These are phyloP conservation scores for Euzophera pinguis DNA, from an alignment of 2,888 invertebrate species.

Conservation along the genomic window DNA sequence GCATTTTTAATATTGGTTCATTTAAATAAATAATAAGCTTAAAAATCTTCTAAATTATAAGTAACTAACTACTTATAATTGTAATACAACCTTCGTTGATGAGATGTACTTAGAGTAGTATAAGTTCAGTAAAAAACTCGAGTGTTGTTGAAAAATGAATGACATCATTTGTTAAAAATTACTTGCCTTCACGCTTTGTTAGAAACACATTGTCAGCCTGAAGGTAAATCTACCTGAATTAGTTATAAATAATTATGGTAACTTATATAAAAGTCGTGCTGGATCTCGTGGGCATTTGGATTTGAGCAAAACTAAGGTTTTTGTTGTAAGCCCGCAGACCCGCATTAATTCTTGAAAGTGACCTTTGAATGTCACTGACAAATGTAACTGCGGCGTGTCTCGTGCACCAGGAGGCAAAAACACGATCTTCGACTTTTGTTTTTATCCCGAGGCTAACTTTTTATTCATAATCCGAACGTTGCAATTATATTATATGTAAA, in stretches of 20 bases:
- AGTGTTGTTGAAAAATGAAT: constrained; percentile 8
- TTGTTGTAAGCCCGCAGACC: constrained; percentile 31
- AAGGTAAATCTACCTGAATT: constrained; percentile 17
- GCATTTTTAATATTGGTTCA: too few species aligned
- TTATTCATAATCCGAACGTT: constrained; percentile 12
- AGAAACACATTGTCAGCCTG: constrained; percentile 15
- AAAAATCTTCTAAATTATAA: too few species aligned
- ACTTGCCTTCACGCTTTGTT: constrained; percentile 23
- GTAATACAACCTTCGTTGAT: too few species aligned
- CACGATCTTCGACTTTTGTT: constrained; percentile 36
- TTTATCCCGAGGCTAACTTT: constrained; percentile 23
- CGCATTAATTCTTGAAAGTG: constrained; percentile 43
- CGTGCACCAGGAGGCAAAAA: constrained; percentile 30
- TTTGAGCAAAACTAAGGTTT: constrained; percentile 25
- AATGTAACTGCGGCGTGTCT: constrained; percentile 33
- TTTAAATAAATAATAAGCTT: too few species aligned
- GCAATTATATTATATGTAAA: constrained; percentile 4
- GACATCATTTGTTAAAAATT: constrained; percentile 12
- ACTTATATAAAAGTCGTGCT: constrained; percentile 18
- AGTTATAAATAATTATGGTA: constrained; percentile 14
- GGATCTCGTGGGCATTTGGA: constrained; percentile 20
- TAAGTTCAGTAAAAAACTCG: constrained; percentile 11
- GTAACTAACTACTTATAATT: too few species aligned
- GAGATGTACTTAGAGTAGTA: too few species aligned
- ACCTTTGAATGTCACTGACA: constrained; percentile 53